These are phyloP conservation scores for Sebastes steindachneri DNA, from an alignment of 2,797 vertebrate genomes.

Conservation along the genomic window DNA sequence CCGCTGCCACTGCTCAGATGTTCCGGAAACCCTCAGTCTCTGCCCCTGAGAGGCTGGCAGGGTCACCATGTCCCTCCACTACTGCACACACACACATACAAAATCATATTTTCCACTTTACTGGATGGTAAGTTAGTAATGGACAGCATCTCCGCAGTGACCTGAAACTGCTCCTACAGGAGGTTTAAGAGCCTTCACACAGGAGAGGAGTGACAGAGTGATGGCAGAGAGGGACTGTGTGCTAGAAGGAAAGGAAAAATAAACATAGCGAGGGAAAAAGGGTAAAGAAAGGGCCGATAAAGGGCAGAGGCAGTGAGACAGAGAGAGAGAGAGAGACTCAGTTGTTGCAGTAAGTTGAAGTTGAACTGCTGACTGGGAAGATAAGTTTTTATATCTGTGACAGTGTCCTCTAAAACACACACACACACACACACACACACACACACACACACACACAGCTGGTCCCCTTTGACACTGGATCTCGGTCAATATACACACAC, in stretches of 20 bases:
- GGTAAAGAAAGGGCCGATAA: slow-evolving; percentile 40
- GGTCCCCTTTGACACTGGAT: slow-evolving; percentile 59
- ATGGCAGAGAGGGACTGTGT: slow-evolving; percentile 26
- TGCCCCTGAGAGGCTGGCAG: background rate
- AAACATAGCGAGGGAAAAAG: slow-evolving; percentile 43
- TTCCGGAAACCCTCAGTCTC: slow-evolving; percentile 13
- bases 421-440: slow-evolving; percentile 13
- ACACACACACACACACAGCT: slow-evolving; percentile 36
- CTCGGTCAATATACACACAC: slow-evolving; percentile 55
- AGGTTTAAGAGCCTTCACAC: slow-evolving; percentile 65
- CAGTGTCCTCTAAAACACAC: slow-evolving; percentile 54
- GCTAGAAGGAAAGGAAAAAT: slow-evolving; percentile 22
- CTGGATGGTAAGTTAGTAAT: slow-evolving; percentile 64
- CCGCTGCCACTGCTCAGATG: background rate
- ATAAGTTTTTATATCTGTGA: slow-evolving; percentile 57
- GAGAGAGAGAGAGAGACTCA: background rate
- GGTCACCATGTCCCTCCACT: slow-evolving; percentile 21
- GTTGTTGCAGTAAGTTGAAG: slow-evolving; percentile 19
- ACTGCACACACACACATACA: background rate
- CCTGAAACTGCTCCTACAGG: slow-evolving; percentile 68
- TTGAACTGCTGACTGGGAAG: slow-evolving; percentile 63
- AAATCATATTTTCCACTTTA: slow-evolving; percentile 70
- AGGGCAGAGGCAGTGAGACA: slow-evolving; percentile 25
- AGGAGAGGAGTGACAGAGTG: slow-evolving; percentile 25
- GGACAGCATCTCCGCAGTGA: slow-evolving; percentile 59